Conservation (phyloP, 2,113 vertebrate genomes). For the Lepus timidus region DNA sequence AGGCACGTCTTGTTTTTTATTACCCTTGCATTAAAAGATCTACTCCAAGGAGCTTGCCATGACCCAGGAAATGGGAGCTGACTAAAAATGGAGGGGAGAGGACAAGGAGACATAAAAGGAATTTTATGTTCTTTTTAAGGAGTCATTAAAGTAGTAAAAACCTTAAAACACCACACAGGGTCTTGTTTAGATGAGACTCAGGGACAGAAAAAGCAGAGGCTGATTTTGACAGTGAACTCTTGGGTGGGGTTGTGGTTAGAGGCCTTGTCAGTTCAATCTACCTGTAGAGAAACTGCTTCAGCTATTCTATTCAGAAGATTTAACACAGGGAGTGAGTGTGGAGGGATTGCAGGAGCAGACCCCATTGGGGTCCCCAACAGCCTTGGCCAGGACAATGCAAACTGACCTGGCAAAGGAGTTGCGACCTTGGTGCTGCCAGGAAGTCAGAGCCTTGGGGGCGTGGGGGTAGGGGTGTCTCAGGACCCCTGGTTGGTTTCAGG, state of each 20-base stretch:
- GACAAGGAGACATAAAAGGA: slow-evolving; percentile 83
- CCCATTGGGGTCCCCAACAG: too few relatives aligned
- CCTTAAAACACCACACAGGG: slow-evolving; percentile 74
- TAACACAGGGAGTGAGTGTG: not conserved
- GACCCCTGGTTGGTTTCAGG: not conserved
- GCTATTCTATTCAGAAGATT: not conserved
- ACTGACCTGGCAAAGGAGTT: not conserved
- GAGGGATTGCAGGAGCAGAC: not conserved
- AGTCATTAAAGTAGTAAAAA: slow-evolving; percentile 80
- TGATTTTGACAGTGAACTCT: not conserved
- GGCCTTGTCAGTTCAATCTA: not conserved
- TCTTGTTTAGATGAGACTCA: slow-evolving; percentile 67
- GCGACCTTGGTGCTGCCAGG: not conserved
- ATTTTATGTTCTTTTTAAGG: slow-evolving; percentile 86
- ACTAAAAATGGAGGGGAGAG: slow-evolving; percentile 75
- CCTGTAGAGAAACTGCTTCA: not conserved
- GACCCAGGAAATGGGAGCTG: slow-evolving; percentile 85
- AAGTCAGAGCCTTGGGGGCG: not conserved
- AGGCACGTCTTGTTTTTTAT: slow-evolving; percentile 82
- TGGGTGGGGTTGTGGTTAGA: not conserved
- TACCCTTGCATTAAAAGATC: slow-evolving; percentile 80
- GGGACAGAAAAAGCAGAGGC: not conserved
- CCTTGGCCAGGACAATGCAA: not conserved
- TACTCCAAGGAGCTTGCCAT: slow-evolving; percentile 80
- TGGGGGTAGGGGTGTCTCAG: not conserved